Evolutionary conservation across 2,888 invertebrate genomes (phyloP).

Genomic region (Latrodectus elegans): DNA sequence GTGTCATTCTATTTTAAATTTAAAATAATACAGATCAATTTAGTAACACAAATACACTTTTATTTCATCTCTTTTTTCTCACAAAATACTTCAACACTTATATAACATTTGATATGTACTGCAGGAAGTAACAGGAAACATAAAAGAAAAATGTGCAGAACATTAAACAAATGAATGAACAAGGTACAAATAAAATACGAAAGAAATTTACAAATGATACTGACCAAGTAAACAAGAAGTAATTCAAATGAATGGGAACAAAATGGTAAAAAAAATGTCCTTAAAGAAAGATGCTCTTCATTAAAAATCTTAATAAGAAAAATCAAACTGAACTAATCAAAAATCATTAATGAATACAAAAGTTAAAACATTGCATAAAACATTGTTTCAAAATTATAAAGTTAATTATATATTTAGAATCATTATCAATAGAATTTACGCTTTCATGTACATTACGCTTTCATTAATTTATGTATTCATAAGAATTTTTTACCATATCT

Average conservation of each 20-base stretch:
- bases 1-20: neutral
- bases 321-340: no score
- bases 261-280: no score
- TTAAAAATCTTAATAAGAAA: no score
- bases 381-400: no score
- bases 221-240: neutral
- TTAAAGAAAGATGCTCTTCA: no score
- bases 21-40: neutral
- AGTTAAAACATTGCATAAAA: no score
- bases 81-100: constrained; percentile 17
- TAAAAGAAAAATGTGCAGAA: neutral
- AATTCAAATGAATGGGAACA: neutral
- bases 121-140: neutral
- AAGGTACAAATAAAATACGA: neutral
- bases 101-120: constrained; percentile 1
- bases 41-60: constrained; percentile 23
- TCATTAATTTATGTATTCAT: no score
- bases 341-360: no score
- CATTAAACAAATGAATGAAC: neutral
- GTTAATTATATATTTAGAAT: no score
- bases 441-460: no score
- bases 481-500: no score
- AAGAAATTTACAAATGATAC: neutral
- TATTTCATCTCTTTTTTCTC: constrained; percentile 7
- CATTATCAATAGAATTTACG: no score